Conservation (phyloP, 2,797 vertebrate species). For the Craterocephalus amniculus region DNA sequence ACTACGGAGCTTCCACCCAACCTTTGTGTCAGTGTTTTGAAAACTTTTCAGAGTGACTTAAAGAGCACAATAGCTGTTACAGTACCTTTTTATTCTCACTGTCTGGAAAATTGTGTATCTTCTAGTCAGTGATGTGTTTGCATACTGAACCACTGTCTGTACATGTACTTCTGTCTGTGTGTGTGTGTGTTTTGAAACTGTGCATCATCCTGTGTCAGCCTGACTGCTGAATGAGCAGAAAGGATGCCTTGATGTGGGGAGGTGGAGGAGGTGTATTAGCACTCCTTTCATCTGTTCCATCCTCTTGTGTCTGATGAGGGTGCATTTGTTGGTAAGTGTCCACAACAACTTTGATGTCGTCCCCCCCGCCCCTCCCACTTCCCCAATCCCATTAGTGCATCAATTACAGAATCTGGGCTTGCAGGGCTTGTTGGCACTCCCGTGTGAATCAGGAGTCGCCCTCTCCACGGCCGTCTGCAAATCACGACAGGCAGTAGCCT, state of each 20-base stretch:
- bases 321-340: conserved; percentile 66
- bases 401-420: conserved; percentile 57
- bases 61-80: background rate
- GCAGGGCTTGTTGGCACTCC: conserved; percentile 68
- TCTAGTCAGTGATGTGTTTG: background rate
- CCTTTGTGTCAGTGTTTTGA: background rate
- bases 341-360: conserved; percentile 71
- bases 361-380: conserved; percentile 37
- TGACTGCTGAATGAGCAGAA: conserved; percentile 56
- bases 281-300: conserved; percentile 72
- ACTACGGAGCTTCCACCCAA: background rate
- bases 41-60: background rate
- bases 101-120: background rate
- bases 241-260: conserved; percentile 24
- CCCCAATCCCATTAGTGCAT: conserved; percentile 55
- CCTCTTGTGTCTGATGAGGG: conserved; percentile 60
- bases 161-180: conserved; percentile 15
- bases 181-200: background rate
- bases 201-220: conserved; percentile 7
- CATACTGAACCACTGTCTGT: conserved; percentile 5
- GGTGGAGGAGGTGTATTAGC: conserved; percentile 67
- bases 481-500: conserved; percentile 56
- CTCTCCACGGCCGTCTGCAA: conserved; percentile 44
- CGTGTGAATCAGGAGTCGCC: conserved; percentile 44
- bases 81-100: background rate